Conservation (phyloP, 1,140 invertebrate species). For the Paraescarpia echinospica region DNA sequence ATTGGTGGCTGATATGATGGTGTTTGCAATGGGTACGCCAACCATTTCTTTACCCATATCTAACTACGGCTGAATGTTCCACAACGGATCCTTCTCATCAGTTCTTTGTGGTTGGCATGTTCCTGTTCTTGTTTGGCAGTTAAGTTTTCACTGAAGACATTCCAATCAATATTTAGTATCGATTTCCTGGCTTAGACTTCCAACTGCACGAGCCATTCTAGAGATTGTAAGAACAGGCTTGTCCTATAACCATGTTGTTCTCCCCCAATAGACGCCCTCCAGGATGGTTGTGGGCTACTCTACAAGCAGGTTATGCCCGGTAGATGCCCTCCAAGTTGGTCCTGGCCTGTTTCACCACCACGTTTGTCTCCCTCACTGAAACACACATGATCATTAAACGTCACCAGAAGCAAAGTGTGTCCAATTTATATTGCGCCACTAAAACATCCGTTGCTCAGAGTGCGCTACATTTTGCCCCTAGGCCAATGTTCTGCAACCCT, state of each 20-base stretch:
- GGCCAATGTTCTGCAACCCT: too few species aligned
- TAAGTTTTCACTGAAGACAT: too few species aligned
- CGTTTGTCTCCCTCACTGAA: constrained; percentile 16
- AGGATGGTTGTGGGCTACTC: neutral
- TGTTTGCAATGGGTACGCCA: neutral
- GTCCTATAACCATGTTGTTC: neutral
- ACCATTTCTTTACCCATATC: too few species aligned
- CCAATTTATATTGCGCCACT: too few species aligned
- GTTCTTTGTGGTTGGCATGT: too few species aligned
- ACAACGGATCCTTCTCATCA: too few species aligned
- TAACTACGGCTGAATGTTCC: too few species aligned
- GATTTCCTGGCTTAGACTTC: neutral
- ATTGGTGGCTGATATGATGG: neutral
- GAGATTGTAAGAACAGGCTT: neutral
- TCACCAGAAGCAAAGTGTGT: too few species aligned
- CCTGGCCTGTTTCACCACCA: constrained; percentile 1
- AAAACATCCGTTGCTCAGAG: too few species aligned
- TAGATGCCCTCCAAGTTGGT: constrained; percentile 13
- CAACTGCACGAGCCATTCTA: neutral
- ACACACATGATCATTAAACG: neutral
- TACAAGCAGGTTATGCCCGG: neutral
- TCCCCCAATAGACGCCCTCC: too few species aligned
- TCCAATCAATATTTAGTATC: neutral
- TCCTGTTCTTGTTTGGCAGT: too few species aligned
- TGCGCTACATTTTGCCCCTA: too few species aligned